Conservation (phyloP, 2,888 invertebrate species). For the Agrilus cyanescens region DNA sequence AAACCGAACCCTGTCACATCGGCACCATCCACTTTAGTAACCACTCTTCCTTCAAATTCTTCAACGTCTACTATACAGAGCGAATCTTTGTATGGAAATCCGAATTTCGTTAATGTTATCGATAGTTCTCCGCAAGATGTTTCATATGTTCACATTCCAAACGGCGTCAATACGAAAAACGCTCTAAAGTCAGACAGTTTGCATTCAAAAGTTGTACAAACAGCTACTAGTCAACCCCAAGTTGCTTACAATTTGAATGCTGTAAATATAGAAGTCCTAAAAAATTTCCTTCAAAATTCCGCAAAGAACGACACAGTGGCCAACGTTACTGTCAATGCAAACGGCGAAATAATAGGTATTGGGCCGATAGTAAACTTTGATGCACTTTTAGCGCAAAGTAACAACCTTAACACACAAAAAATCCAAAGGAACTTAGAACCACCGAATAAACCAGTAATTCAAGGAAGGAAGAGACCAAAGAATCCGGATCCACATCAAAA, state of each 20-base stretch:
- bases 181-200: neutral
- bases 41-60: slow-evolving; percentile 22
- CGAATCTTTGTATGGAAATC: slow-evolving; percentile 16
- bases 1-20: slow-evolving; percentile 9
- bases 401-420: slow-evolving; percentile 9
- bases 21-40: slow-evolving; percentile 28
- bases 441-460: too few relatives aligned
- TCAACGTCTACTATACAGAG: slow-evolving; percentile 15
- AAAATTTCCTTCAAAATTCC: slow-evolving; percentile 10
- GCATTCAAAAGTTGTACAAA: slow-evolving; percentile 12
- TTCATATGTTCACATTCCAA: slow-evolving; percentile 4
- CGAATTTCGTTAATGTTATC: slow-evolving; percentile 6
- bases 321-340: slow-evolving; percentile 29
- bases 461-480: neutral
- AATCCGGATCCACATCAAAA: slow-evolving; percentile 8
- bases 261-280: slow-evolving; percentile 22
- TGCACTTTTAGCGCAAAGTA: slow-evolving; percentile 20
- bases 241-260: slow-evolving; percentile 26
- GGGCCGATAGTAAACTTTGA: slow-evolving; percentile 27
- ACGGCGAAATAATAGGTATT: slow-evolving; percentile 30
- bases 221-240: slow-evolving; percentile 16
- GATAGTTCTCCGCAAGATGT: slow-evolving; percentile 3
- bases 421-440: slow-evolving; percentile 6
- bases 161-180: neutral
- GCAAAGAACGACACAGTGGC: slow-evolving; percentile 19